phyloP scores from a whole-genome alignment of 2,797 vertebrate species.

The Alectoris magna region DNA sequence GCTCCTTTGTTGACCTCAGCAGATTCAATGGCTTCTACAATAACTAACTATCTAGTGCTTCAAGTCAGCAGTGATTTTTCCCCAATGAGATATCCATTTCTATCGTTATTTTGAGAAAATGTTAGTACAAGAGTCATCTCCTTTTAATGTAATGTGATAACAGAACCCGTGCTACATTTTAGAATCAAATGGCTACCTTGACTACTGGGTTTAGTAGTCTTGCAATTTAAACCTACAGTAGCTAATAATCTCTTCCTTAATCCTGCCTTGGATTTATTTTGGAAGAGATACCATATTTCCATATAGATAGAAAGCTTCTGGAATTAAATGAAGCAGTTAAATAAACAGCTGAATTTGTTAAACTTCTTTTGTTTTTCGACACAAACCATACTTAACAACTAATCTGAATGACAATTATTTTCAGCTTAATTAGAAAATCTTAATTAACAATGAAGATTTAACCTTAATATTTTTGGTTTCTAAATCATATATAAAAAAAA shows the following conservation, averaged over 20 bases:
- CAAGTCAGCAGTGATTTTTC: background rate
- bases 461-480: slow-evolving; percentile 94
- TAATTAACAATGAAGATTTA: slow-evolving; percentile 99
- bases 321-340: slow-evolving; percentile 78
- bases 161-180: background rate
- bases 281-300: slow-evolving; percentile 76
- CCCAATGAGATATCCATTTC: background rate
- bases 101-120: background rate
- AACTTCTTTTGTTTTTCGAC: slow-evolving; percentile 92
- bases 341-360: slow-evolving; percentile 77
- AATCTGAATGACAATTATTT: slow-evolving; percentile 98
- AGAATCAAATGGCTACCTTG: slow-evolving; percentile 40
- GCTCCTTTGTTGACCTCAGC: background rate
- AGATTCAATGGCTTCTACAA: background rate
- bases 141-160: background rate
- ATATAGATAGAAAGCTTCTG: slow-evolving; percentile 74
- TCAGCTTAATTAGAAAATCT: slow-evolving; percentile 98
- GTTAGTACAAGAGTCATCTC: background rate
- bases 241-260: slow-evolving; percentile 68
- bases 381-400: slow-evolving; percentile 93
- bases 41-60: background rate
- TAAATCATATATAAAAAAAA: slow-evolving; percentile 85
- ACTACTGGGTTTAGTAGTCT: slow-evolving; percentile 27
- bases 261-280: slow-evolving; percentile 73
- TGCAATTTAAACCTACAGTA: slow-evolving; percentile 49